Percentiles rank a stretch among this genome's conserved stretches.
Conservation (phyloP, 2,888 invertebrate species). For the Asteroscopus sphinx region DNA sequence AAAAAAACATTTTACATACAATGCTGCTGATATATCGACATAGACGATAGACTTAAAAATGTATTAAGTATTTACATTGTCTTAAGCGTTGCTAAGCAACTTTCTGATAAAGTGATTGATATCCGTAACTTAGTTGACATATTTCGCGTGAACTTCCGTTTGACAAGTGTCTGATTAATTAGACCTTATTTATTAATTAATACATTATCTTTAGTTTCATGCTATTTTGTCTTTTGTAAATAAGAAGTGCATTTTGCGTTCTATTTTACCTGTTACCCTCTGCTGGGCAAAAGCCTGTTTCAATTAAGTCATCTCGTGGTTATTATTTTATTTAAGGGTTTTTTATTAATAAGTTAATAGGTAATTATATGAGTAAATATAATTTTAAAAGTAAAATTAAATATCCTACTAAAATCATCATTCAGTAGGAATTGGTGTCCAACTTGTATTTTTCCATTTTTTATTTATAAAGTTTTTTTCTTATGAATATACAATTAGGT, state of each 20-base stretch:
- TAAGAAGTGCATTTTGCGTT: neutral
- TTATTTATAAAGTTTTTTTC: too few species aligned
- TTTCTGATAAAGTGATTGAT: conserved; percentile 34
- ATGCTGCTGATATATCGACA: neutral
- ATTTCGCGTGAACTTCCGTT: conserved; percentile 22
- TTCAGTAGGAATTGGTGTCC: too few species aligned
- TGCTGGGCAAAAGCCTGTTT: too few species aligned
- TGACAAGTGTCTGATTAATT: conserved; percentile 41
- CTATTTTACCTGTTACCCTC: too few species aligned
- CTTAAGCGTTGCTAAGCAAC: neutral
- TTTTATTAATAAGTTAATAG: too few species aligned
- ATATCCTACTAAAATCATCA: too few species aligned
- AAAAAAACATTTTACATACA: neutral
- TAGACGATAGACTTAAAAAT: neutral
- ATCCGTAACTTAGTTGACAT: conserved; percentile 5
- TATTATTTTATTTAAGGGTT: too few species aligned
- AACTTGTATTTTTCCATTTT: too few species aligned
- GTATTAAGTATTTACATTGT: conserved; percentile 1
- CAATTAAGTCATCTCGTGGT: too few species aligned
- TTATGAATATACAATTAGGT: too few species aligned
- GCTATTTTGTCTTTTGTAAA: neutral
- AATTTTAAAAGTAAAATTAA: too few species aligned
- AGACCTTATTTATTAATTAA: conserved; percentile 11
- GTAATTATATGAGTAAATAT: too few species aligned
- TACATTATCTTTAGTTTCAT: neutral